Conservation (phyloP, 30 jellyfish, hydroid and myxozoan genomes). For the Nemopilema nomurai region DNA sequence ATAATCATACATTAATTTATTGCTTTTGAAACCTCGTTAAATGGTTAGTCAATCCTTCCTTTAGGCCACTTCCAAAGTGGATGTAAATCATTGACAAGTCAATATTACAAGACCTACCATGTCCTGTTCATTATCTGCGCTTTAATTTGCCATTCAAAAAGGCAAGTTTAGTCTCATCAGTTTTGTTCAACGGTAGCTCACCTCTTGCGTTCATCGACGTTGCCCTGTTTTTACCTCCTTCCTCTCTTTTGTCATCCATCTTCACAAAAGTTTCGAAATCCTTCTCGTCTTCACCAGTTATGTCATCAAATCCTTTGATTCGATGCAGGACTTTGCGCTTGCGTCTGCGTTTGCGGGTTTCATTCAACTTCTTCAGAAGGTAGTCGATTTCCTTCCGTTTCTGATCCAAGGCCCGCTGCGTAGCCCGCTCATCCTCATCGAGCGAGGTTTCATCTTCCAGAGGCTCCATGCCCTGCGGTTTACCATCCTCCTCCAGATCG, state of each 20-base stretch:
- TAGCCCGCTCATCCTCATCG: conserved; percentile 44
- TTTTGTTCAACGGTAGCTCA: neutral
- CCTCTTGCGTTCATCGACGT: neutral
- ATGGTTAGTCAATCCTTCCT: too few species aligned
- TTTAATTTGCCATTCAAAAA: neutral
- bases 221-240: neutral
- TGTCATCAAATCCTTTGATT: neutral
- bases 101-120: too few species aligned
- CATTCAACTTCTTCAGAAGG: conserved; percentile 50
- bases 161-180: neutral
- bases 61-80: too few species aligned
- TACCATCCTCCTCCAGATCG: neutral
- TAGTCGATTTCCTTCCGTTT: conserved; percentile 49
- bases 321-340: conserved; percentile 34
- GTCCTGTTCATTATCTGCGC: neutral
- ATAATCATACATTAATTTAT: too few species aligned
- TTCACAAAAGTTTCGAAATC: conserved; percentile 28
- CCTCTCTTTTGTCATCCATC: neutral
- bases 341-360: conserved; percentile 37
- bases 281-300: neutral
- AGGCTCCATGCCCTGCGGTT: neutral
- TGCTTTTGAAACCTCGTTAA: too few species aligned
- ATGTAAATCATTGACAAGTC: too few species aligned
- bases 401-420: conserved; percentile 58
- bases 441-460: conserved; percentile 11